phyloP scores from a whole-genome alignment of 2,888 invertebrate species.

The Eurytoma californica region DNA sequence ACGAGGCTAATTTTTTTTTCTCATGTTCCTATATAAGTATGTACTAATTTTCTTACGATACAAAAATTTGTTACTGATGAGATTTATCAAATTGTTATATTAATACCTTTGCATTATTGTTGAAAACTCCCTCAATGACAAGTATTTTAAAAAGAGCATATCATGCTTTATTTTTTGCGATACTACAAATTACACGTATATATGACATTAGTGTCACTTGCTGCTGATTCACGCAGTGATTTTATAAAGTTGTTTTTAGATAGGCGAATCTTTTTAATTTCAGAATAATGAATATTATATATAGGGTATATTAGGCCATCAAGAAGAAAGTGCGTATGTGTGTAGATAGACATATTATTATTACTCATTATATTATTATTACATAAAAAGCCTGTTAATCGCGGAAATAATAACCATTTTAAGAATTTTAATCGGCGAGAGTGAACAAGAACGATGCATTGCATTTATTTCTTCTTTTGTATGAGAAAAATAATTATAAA shows the following conservation, averaged over 20 bases:
- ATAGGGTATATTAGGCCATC: conserved; percentile 41
- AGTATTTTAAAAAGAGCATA: conserved; percentile 45
- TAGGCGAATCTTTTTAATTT: conserved; percentile 52
- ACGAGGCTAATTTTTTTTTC: neutral
- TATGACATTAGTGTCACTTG: conserved; percentile 50
- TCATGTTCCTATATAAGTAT: conserved; percentile 16
- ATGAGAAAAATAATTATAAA: too few relatives aligned
- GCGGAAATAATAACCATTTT: neutral
- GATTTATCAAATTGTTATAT: neutral
- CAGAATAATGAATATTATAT: conserved; percentile 47
- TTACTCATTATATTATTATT: too few relatives aligned
- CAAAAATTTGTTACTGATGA: neutral
- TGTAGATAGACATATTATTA: conserved; percentile 38
- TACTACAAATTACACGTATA: conserved; percentile 36
- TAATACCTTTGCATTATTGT: neutral
- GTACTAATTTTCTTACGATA: neutral
- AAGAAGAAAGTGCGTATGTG: conserved; percentile 43
- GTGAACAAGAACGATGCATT: neutral
- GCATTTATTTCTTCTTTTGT: too few relatives aligned
- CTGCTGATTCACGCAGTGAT: conserved; percentile 59
- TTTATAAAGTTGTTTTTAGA: conserved; percentile 66
- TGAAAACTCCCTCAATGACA: conserved; percentile 7
- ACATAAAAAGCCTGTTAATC: conserved; percentile 36
- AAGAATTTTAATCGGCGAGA: conserved; percentile 21
- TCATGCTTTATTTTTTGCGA: conserved; percentile 32